These are phyloP conservation scores for Perithous albicinctus DNA, from an alignment of 2,888 invertebrate species.

Conservation along the genomic window DNA sequence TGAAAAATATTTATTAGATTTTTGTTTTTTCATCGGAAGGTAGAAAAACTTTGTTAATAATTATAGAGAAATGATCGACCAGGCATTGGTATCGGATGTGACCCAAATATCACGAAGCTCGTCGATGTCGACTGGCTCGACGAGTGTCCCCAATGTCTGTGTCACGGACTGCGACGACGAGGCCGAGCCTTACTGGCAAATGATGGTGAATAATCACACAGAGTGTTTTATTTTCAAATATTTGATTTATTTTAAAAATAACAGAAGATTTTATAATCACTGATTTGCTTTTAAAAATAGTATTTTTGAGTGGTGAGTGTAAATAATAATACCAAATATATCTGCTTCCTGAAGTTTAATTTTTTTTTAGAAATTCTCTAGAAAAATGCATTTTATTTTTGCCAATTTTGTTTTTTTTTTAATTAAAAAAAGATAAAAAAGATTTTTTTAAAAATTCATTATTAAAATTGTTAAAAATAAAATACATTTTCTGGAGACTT, in stretches of 20 bases:
- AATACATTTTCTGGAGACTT: too few relatives aligned
- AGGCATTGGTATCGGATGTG: slow-evolving; percentile 15
- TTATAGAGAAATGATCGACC: slow-evolving; percentile 61
- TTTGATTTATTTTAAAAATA: too few relatives aligned
- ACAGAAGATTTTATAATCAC: not conserved
- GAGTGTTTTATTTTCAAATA: slow-evolving; percentile 8
- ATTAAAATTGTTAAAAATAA: too few relatives aligned
- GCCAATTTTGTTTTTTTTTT: not conserved
- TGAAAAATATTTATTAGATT: not conserved
- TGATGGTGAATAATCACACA: slow-evolving; percentile 74
- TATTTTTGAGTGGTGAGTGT: not conserved
- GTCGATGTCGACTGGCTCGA: slow-evolving; percentile 47
- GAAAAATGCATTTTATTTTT: not conserved
- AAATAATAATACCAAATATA: not conserved
- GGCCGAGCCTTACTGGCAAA: slow-evolving; percentile 80
- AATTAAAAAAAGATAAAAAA: not conserved
- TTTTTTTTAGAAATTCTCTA: too few relatives aligned
- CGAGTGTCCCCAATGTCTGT: slow-evolving; percentile 76
- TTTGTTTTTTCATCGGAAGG: not conserved
- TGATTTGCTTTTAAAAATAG: not conserved
- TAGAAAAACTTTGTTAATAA: not conserved
- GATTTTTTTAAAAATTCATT: too few relatives aligned
- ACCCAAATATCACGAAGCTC: slow-evolving; percentile 48
- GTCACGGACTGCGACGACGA: slow-evolving; percentile 78
- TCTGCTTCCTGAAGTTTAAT: not conserved